A percentile compares a stretch with the other conserved stretches of the same genome.
Evolutionary conservation across 1,140 invertebrate species (phyloP).

Genomic region (Drosophila nebulosa): DNA sequence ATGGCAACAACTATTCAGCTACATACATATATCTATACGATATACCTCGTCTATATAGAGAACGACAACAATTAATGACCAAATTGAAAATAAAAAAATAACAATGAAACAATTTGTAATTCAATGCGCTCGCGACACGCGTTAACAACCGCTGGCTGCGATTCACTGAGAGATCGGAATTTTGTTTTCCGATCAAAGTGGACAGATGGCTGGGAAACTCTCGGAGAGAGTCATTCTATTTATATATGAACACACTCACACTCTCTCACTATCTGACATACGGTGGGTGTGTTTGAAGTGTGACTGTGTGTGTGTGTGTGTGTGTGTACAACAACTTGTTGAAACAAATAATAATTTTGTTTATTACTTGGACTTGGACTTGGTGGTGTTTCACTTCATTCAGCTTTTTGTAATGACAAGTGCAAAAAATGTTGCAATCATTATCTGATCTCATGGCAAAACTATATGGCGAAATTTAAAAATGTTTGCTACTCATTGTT

Average conservation of each 20-base stretch:
- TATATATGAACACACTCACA: neutral
- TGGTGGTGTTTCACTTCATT: neutral
- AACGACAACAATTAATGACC: slow-evolving; percentile 6
- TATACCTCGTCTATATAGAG: slow-evolving; percentile 28
- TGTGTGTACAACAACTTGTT: neutral
- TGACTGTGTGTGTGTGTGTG: neutral
- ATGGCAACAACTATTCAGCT: slow-evolving; percentile 24
- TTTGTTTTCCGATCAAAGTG: neutral
- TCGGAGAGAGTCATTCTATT: slow-evolving; percentile 4
- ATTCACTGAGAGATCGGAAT: slow-evolving; percentile 40
- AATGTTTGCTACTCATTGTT: too few species aligned
- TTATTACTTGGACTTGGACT: neutral
- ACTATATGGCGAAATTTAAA: neutral
- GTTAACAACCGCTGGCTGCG: slow-evolving; percentile 19
- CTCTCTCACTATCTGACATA: too few species aligned
- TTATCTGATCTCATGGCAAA: neutral
- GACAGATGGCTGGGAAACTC: neutral
- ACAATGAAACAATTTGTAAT: slow-evolving; percentile 20
- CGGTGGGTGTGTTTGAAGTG: too few species aligned
- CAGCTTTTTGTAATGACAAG: neutral
- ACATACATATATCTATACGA: neutral
- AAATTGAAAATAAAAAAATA: neutral
- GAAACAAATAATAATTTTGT: neutral
- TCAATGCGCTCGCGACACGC: slow-evolving; percentile 46
- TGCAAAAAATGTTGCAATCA: neutral